Evolutionary conservation across 37 sponge, comb jelly and placozoan species (phyloP).

Genomic region (Axinella damicornis): DNA sequence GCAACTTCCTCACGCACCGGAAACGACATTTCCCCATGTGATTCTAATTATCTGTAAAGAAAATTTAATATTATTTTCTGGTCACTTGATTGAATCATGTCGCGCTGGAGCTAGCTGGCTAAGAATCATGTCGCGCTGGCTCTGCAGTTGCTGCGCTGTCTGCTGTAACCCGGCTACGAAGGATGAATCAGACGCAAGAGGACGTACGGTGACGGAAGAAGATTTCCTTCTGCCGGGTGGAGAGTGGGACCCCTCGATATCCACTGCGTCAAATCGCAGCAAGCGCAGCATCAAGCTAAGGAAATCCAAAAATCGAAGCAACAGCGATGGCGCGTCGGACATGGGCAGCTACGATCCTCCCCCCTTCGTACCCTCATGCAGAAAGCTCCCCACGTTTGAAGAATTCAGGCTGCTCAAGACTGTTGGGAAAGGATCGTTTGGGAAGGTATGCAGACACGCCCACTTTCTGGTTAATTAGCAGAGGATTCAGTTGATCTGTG

Average conservation of each 20-base stretch:
- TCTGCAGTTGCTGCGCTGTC: neutral
- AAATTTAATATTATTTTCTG: neutral
- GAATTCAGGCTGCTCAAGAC: constrained; percentile 83
- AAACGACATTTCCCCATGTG: too few species aligned
- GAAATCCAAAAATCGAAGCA: neutral
- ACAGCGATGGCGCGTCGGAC: neutral
- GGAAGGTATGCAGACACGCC: constrained; percentile 65
- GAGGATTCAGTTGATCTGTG: too few species aligned
- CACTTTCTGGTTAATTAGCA: too few species aligned
- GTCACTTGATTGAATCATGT: too few species aligned
- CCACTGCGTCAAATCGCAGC: neutral
- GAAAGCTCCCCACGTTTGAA: constrained; percentile 47
- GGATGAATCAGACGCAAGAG: neutral
- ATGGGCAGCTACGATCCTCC: constrained; percentile 8
- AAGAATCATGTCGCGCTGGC: too few species aligned
- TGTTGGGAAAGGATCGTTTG: constrained; percentile 88
- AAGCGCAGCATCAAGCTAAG: neutral
- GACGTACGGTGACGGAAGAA: neutral
- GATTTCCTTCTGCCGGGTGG: constrained; percentile 58
- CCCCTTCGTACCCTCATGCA: constrained; percentile 24
- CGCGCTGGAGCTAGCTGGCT: too few species aligned
- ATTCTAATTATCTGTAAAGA: too few species aligned
- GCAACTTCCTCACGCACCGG: too few species aligned
- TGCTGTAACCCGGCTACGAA: neutral
- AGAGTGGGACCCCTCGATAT: constrained; percentile 43